Percentiles rank a stretch among this genome's conserved stretches.
These are phyloP conservation scores for Nemopilema nomurai DNA, from an alignment of 30 jellyfish, hydroid and myxozoan species.

Conservation along the genomic window DNA sequence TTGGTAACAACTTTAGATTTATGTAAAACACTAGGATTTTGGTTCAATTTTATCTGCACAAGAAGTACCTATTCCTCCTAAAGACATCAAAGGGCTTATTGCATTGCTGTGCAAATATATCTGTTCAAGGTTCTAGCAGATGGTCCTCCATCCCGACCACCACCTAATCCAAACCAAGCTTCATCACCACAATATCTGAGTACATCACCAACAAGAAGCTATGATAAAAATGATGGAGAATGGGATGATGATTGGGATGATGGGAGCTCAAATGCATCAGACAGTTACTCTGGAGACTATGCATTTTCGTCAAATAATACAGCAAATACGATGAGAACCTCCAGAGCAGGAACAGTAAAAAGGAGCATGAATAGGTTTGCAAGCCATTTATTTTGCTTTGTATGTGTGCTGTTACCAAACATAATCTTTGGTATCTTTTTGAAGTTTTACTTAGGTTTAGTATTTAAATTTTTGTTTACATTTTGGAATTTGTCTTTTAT, in stretches of 20 bases:
- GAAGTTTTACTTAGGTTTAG: too few relatives aligned
- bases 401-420: too few relatives aligned
- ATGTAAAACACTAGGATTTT: too few relatives aligned
- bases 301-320: conserved; percentile 63
- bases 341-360: conserved; percentile 94
- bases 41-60: too few relatives aligned
- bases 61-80: too few relatives aligned
- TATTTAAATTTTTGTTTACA: too few relatives aligned
- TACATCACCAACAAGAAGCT: conserved; percentile 58
- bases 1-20: too few relatives aligned
- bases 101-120: background rate
- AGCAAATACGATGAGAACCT: conserved; percentile 69
- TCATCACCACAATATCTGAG: conserved; percentile 47
- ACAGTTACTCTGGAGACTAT: conserved; percentile 80
- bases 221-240: conserved; percentile 73
- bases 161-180: conserved; percentile 65
- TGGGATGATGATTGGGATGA: conserved; percentile 96
- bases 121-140: conserved; percentile 56
- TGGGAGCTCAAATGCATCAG: conserved; percentile 84
- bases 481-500: too few relatives aligned
- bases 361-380: conserved; percentile 91
- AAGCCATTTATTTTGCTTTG: too few relatives aligned
- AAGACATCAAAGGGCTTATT: background rate
- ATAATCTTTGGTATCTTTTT: too few relatives aligned
- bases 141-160: conserved; percentile 84